Percentiles rank a stretch among this genome's conserved stretches.
Evolutionary conservation across 2,797 vertebrate species (phyloP).

Genomic region (Poecilia velifera): DNA sequence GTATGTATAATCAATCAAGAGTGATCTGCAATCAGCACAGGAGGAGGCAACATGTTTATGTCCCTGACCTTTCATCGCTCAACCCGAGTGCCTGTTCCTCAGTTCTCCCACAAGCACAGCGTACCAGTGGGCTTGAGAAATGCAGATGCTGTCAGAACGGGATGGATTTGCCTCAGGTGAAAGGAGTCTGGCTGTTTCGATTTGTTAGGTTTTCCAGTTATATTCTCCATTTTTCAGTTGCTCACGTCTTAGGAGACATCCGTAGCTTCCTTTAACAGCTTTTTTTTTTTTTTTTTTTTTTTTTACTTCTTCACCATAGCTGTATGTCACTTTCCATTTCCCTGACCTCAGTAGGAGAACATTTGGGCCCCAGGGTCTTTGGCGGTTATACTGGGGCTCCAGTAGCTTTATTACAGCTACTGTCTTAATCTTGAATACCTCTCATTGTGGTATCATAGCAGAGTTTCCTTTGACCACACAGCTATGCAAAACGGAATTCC

Average conservation of each 20-base stretch:
- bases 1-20: conserved; percentile 43
- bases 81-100: conserved; percentile 34
- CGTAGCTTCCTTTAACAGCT: conserved; percentile 23
- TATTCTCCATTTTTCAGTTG: conserved; percentile 43
- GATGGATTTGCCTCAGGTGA: conserved; percentile 37
- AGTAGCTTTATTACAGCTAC: conserved; percentile 1
- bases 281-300: not conserved
- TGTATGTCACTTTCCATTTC: conserved; percentile 27
- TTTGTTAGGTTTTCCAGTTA: conserved; percentile 33
- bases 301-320: conserved; percentile 2
- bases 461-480: no score
- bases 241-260: conserved; percentile 25
- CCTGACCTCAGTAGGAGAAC: conserved; percentile 1
- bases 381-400: conserved; percentile 15
- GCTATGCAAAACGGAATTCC: no score
- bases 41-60: conserved; percentile 51
- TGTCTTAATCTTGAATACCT: conserved; percentile 4
- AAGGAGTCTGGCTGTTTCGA: conserved; percentile 20
- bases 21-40: conserved; percentile 54
- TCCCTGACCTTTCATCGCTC: conserved; percentile 52
- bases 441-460: not conserved
- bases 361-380: conserved; percentile 16
- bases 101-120: conserved; percentile 25
- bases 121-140: conserved; percentile 31
- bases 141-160: conserved; percentile 30